Base-by-base conservation (phyloP, 2,888 invertebrate species). In the Punctoribates punctum region DNA sequence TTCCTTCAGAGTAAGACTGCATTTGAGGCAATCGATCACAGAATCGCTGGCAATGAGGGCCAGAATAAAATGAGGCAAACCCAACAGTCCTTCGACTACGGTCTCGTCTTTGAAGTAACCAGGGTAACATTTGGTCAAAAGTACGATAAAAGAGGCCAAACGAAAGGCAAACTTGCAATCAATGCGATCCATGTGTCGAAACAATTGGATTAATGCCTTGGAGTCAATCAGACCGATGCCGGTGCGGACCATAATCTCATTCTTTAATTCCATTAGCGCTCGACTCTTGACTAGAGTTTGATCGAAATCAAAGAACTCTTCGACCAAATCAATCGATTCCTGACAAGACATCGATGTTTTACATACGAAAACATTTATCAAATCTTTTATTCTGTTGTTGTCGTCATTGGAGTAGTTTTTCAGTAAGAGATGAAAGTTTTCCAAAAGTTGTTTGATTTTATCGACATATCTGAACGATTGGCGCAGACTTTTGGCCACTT, bases 141-240 rank as follows among this genome's bases (percentile, higher is more conserved):
- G 25, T 29, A 65, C n/a, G 1, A 65, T n/a, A 34, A 65, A 34
- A 25, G 65, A 65, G 20, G 65, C 34, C 65, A 65, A 65, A 65
- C 65, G 65, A 11, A 15, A 13, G 17, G 34, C 65, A 25, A 65
- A 65, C 4, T 8, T 29, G 13, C 2, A 3, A n/a, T 65, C 65
- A 27, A 65, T 17, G 20, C 4, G 13, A n/a, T 65, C 11, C 65
- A 65, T 65, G 20, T 29, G 65, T 65, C 17, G 3, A 29, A 65
- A 65, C 17, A 65, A 65, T 34, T 34, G 8, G 29, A 65, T 65
- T 25, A 65, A 65, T 9, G 27, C 34, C 6, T 65, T 34, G 8
- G 23, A 27, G 25, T 65, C 34, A 65, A 65, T 65, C n/a, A 65
- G n/a, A 65, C 34, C 65, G 29, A 65, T 65, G 25, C 65, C 65